A percentile compares a stretch with the other conserved stretches of the same genome.
These are phyloP conservation scores for Microcebus lehilahytsara DNA, from an alignment of 2,113 vertebrate species.

Conservation along the genomic window DNA sequence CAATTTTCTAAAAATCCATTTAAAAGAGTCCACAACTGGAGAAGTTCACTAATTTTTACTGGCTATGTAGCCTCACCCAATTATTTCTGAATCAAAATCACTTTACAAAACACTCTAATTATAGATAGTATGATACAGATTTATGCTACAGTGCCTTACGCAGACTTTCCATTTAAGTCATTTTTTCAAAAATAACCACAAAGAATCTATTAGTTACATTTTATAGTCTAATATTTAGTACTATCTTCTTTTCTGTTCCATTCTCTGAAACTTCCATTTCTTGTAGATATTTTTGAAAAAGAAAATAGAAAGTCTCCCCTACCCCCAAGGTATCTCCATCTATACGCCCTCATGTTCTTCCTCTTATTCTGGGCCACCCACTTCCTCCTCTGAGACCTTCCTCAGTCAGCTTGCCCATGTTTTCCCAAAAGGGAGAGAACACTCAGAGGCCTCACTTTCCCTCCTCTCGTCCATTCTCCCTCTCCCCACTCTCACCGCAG, in stretches of 20 bases:
- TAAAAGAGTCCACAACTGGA: slow-evolving; percentile 32
- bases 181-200: slow-evolving; percentile 39
- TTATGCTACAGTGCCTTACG: neutral
- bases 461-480: neutral
- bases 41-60: slow-evolving; percentile 43
- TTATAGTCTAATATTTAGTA: neutral
- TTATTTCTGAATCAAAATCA: slow-evolving; percentile 58
- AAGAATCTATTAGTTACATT: slow-evolving; percentile 10
- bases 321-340: no score
- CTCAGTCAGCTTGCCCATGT: neutral
- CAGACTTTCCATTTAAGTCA: slow-evolving; percentile 36
- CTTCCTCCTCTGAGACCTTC: neutral
- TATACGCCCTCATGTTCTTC: neutral
- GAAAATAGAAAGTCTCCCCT: neutral
- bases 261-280: slow-evolving; percentile 41
- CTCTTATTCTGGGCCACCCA: neutral
- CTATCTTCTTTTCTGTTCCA: neutral
- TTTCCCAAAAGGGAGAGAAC: neutral
- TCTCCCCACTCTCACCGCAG: neutral
- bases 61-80: neutral
- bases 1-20: neutral
- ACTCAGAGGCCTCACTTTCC: neutral
- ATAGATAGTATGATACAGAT: neutral
- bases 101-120: slow-evolving; percentile 51
- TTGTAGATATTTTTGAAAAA: neutral